Evolutionary conservation across 2,888 invertebrate genomes (phyloP), one percentile per base, ranked within the genome.

Genomic region (Parapristionchus giblindavisi): DNA sequence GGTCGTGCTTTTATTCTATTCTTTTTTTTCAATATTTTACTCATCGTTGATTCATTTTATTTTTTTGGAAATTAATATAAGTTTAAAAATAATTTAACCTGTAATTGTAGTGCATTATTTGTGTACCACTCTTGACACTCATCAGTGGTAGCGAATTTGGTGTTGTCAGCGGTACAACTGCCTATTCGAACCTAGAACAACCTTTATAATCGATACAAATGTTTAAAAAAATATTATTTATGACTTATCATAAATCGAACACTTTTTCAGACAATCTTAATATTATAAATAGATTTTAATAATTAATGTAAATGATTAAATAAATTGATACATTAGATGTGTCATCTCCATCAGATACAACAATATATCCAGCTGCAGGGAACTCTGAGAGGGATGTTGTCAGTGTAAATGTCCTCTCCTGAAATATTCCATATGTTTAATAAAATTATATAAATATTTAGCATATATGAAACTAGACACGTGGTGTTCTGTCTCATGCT

Each of bases 311-410:
- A 43, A 43, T 43, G n/a, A n/a, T n/a, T n/a, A n/a, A n/a, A n/a
- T n/a, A n/a, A n/a, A n/a, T n/a, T n/a, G n/a, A n/a, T n/a, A n/a
- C n/a, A 34, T 17, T 52, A 14, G 51, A 52, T 21, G 52, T 36
- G 24, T 52, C 52, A 6, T 34, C 36, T 21, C 52, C 34, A 32
- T 51, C 68, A 21, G 82, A 79, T 14, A 79, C 80, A 1, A 81
- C 83, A 36, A 75, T 78, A 52, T 82, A 83, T 17, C 63, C 75
- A 4, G 54, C 68, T 5, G 83, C 63, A 4, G 83, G 83, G 72
- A 79, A 83, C 1, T 72, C 68, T 14, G 81, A 79, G 2, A 81
- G 73, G 4, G 81, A 81, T 32, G 78, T 77, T 4, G 81, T 82
- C 21, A 80, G 75, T 11, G 76, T 76, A 65, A 76, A 83, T 48